Conservation (phyloP, 2,797 vertebrate species). For the Steatocranus sp. region DNA sequence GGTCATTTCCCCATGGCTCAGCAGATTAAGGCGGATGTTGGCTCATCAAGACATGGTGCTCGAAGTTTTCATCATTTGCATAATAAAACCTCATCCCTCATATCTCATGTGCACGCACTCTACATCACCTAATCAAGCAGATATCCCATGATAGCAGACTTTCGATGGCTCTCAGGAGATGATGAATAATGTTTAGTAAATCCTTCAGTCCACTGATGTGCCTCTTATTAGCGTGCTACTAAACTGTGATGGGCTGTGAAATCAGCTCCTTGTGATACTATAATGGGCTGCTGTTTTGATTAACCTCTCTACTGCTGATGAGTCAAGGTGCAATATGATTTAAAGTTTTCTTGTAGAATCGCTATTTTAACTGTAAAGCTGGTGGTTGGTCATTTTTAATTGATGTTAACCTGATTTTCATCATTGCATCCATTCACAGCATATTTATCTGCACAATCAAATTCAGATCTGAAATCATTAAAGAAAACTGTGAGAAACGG, state of each 20-base stretch:
- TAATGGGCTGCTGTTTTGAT: neutral
- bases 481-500: neutral
- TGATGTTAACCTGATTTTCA: neutral
- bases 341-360: neutral
- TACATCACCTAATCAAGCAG: slow-evolving; percentile 50
- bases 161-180: slow-evolving; percentile 36
- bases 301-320: neutral
- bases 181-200: slow-evolving; percentile 41
- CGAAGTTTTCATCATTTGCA: slow-evolving; percentile 26
- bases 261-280: neutral
- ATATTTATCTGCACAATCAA: neutral
- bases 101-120: slow-evolving; percentile 4
- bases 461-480: neutral
- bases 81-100: slow-evolving; percentile 24
- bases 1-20: neutral
- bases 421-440: neutral
- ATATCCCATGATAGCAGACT: slow-evolving; percentile 18
- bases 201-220: slow-evolving; percentile 18
- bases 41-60: neutral
- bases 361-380: neutral
- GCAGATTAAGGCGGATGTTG: neutral
- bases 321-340: neutral
- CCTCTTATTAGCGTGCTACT: slow-evolving; percentile 14
- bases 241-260: slow-evolving; percentile 10
- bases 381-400: neutral